These are phyloP conservation scores for Itoplectis maculator DNA, from an alignment of 2,888 invertebrate genomes.

Conservation along the genomic window DNA sequence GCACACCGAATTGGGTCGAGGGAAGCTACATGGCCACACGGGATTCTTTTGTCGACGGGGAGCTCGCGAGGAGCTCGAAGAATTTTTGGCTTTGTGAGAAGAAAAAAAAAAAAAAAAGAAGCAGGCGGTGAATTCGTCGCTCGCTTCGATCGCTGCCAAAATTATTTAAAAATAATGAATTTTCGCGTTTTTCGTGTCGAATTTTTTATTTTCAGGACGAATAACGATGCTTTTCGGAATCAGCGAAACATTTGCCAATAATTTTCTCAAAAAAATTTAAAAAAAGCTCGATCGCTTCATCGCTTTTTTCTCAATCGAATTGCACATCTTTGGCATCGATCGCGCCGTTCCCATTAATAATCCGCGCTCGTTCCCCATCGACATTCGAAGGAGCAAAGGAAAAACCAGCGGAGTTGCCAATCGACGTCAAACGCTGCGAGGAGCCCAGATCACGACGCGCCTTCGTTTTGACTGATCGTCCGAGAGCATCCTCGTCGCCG, in stretches of 20 bases:
- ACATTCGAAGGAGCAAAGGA: conserved; percentile 5
- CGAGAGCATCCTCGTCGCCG: conserved; percentile 55
- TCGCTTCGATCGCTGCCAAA: no score
- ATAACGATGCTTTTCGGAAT: no score
- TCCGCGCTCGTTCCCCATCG: conserved; percentile 17
- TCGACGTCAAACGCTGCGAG: conserved; percentile 29
- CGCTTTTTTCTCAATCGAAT: neutral
- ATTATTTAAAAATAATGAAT: no score
- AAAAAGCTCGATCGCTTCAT: no score
- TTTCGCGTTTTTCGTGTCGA: no score
- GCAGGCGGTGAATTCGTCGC: conserved; percentile 25
- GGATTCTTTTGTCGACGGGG: neutral
- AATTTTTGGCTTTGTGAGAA: conserved; percentile 37
- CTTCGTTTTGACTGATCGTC: conserved; percentile 56
- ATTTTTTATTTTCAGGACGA: no score
- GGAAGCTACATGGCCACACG: neutral
- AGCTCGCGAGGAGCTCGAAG: neutral
- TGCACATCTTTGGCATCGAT: neutral
- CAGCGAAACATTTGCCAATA: no score
- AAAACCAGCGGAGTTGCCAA: conserved; percentile 18
- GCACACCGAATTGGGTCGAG: no score
- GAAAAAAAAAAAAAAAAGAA: conserved; percentile 31
- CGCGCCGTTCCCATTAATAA: conserved; percentile 7
- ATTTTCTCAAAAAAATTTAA: no score
- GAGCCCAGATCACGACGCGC: conserved; percentile 11